A percentile compares a stretch with the other conserved stretches of the same genome.
phyloP scores from a whole-genome alignment of 1,140 invertebrate genomes.

The Scaptomyza hsui region DNA sequence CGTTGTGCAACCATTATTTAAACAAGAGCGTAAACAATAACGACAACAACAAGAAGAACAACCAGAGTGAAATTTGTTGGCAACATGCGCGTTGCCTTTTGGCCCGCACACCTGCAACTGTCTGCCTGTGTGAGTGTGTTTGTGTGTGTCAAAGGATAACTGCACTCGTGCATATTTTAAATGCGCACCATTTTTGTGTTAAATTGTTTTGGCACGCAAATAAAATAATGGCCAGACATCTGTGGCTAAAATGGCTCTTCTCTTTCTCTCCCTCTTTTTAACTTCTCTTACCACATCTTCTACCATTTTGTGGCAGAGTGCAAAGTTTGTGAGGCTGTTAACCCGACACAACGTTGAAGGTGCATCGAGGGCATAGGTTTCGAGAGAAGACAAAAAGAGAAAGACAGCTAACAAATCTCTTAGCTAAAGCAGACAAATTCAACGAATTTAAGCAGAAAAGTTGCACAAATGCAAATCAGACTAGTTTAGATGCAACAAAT shows the following conservation, averaged over 20 bases:
- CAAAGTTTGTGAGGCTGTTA: constrained; percentile 67
- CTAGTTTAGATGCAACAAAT: too few relatives aligned
- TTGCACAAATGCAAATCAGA: not conserved
- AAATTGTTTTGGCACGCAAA: constrained; percentile 83
- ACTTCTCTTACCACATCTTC: too few relatives aligned
- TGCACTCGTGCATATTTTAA: constrained; percentile 79
- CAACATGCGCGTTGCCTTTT: constrained; percentile 41
- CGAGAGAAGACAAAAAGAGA: not conserved
- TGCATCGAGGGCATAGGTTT: constrained; percentile 40
- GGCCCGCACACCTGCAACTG: constrained; percentile 42
- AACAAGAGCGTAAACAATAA: constrained; percentile 82
- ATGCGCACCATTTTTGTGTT: constrained; percentile 79
- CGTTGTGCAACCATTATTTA: constrained; percentile 79
- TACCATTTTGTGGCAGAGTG: constrained; percentile 34
- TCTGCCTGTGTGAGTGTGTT: constrained; percentile 19
- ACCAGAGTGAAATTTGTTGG: constrained; percentile 68
- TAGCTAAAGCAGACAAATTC: constrained; percentile 63
- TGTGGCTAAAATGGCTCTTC: constrained; percentile 40
- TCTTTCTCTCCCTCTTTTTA: not conserved
- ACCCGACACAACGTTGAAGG: constrained; percentile 42
- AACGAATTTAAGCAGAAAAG: constrained; percentile 6
- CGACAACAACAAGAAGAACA: constrained; percentile 64
- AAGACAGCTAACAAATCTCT: constrained; percentile 76
- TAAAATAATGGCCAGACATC: constrained; percentile 67
- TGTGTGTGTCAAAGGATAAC: constrained; percentile 76